Evolutionary conservation across 2,888 invertebrate genomes (phyloP).

Genomic region (Colletes collaris): DNA sequence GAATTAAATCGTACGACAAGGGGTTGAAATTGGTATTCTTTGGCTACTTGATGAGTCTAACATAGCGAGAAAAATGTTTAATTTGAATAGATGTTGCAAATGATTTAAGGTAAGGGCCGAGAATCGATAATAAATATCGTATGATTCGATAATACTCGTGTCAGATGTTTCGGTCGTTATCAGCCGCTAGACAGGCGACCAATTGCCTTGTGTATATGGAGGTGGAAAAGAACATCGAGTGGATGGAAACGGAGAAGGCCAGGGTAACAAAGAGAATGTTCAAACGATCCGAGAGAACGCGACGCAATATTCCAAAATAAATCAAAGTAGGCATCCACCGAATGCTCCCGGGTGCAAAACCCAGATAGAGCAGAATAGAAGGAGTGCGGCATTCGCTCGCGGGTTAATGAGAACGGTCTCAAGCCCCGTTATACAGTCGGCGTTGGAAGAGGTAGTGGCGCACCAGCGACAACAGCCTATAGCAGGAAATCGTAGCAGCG

Average conservation of each 20-base stretch:
- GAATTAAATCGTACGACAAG: too few species aligned
- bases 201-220: conserved; percentile 29
- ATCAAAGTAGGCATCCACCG: conserved; percentile 78
- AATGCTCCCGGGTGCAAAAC: conserved; percentile 75
- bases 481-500: conserved; percentile 64
- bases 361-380: conserved; percentile 76
- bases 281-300: conserved; percentile 55
- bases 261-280: conserved; percentile 19
- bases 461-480: conserved; percentile 62
- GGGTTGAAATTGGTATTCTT: too few species aligned
- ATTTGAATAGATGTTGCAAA: too few species aligned
- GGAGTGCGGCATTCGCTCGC: conserved; percentile 74
- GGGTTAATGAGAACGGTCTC: conserved; percentile 81
- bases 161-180: too few species aligned
- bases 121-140: too few species aligned
- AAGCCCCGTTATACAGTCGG: conserved; percentile 74
- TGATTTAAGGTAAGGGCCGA: too few species aligned
- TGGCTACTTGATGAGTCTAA: too few species aligned
- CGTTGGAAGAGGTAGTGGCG: conserved; percentile 54
- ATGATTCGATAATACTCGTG: too few species aligned
- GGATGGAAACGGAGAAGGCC: conserved; percentile 9
- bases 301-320: conserved; percentile 73
- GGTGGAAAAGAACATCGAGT: conserved; percentile 12
- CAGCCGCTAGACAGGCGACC: conserved; percentile 4
- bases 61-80: too few species aligned